phyloP scores from a whole-genome alignment of 2,888 invertebrate species.

The Ennomos erosarius region DNA sequence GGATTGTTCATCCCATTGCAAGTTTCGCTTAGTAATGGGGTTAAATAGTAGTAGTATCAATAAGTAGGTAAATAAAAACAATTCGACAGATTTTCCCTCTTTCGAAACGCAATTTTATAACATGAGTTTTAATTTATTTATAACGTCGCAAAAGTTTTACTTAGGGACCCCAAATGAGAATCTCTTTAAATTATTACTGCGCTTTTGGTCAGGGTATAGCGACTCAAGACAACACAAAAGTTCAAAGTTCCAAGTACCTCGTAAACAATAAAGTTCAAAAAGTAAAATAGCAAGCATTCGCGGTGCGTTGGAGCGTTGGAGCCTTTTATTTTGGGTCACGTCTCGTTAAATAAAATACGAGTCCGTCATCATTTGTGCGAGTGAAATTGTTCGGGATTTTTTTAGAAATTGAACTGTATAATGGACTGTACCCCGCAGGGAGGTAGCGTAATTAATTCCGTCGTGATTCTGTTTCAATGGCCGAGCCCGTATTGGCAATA shows the following conservation, averaged over 20 bases:
- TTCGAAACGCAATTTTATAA: slow-evolving; percentile 45
- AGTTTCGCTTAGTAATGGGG: no score
- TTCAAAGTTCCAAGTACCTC: slow-evolving; percentile 51
- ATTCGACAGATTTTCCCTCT: no score
- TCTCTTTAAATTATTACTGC: slow-evolving; percentile 57
- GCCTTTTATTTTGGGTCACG: slow-evolving; percentile 58
- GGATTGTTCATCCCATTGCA: no score
- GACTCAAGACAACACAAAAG: slow-evolving; percentile 41
- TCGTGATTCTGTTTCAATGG: slow-evolving; percentile 49
- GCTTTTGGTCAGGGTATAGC: slow-evolving; percentile 19
- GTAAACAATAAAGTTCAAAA: slow-evolving; percentile 55
- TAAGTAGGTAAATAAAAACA: no score
- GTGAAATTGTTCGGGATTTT: slow-evolving; percentile 39
- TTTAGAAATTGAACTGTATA: slow-evolving; percentile 53
- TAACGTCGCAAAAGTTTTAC: slow-evolving; percentile 52
- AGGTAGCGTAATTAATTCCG: slow-evolving; percentile 56
- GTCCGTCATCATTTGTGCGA: slow-evolving; percentile 61
- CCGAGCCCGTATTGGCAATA: slow-evolving; percentile 46
- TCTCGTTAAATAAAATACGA: slow-evolving; percentile 66
- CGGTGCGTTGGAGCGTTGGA: slow-evolving; percentile 56
- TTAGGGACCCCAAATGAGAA: slow-evolving; percentile 49
- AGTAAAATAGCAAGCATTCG: slow-evolving; percentile 63
- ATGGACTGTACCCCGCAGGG: slow-evolving; percentile 47
- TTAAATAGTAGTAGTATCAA: no score
- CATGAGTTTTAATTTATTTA: slow-evolving; percentile 59